Percentiles rank a stretch among this genome's conserved stretches.
These are phyloP conservation scores for Corella eumyota DNA, from an alignment of 23 tunicate species.

Conservation along the genomic window DNA sequence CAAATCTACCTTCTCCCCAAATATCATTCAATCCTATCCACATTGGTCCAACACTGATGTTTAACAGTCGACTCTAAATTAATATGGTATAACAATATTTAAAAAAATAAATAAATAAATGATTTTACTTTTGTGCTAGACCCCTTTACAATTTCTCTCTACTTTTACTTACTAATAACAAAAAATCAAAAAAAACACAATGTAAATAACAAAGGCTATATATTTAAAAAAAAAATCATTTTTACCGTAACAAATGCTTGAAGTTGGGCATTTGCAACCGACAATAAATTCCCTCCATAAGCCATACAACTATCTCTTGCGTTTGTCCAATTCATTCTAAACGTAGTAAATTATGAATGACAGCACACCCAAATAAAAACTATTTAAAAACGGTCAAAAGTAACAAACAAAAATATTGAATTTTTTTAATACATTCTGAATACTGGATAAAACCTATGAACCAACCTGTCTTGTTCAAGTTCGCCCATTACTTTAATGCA, in stretches of 20 bases:
- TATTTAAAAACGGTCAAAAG: not conserved
- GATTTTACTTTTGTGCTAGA: not conserved
- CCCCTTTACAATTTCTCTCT: not conserved
- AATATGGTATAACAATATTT: not conserved
- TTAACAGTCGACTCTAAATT: constrained; percentile 42
- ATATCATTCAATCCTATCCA: constrained; percentile 86
- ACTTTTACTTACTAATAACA: too few species aligned
- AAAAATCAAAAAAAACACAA: not conserved
- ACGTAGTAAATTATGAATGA: not conserved
- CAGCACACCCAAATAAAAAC: not conserved
- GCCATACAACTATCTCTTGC: constrained; percentile 94
- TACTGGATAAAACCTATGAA: not conserved
- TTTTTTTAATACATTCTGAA: not conserved
- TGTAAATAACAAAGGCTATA: not conserved
- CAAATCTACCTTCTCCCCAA: constrained; percentile 52
- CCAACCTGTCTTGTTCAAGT: constrained; percentile 31
- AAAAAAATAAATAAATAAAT: not conserved
- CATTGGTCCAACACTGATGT: constrained; percentile 27
- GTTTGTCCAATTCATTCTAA: constrained; percentile 83
- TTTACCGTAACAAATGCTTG: constrained; percentile 80
- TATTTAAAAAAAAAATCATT: too few species aligned
- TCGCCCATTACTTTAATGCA: constrained; percentile 66
- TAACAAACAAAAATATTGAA: not conserved
- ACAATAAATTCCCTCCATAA: constrained; percentile 70
- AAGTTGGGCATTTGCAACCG: constrained; percentile 74